phyloP scores from a whole-genome alignment of 2,888 invertebrate species.

The Caenorhabditis sp. region DNA sequence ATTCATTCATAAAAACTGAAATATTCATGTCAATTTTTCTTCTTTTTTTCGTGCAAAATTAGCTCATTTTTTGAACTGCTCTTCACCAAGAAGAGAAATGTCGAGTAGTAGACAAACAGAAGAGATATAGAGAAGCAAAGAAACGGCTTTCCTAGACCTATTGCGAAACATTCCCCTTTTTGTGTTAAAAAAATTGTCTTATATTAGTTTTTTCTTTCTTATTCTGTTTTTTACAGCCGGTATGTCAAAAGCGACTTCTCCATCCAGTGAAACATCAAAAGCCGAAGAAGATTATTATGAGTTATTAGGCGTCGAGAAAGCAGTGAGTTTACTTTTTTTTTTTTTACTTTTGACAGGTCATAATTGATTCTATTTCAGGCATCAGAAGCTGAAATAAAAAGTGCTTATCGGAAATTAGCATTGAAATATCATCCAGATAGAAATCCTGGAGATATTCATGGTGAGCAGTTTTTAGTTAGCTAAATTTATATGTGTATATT shows the following conservation, averaged over 20 bases:
- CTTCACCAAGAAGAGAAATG: background rate
- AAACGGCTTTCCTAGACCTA: background rate
- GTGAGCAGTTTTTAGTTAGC: constrained; percentile 26
- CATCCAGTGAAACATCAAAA: constrained; percentile 11
- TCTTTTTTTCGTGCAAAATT: background rate
- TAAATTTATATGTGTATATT: too few species aligned
- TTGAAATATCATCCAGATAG: constrained; percentile 67
- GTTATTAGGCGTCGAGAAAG: constrained; percentile 67
- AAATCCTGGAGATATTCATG: constrained; percentile 66
- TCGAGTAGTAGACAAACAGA: background rate
- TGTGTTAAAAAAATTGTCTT: background rate
- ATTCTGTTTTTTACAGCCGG: constrained; percentile 6
- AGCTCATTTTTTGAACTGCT: background rate
- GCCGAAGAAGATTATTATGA: constrained; percentile 66
- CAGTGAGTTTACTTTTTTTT: constrained; percentile 6
- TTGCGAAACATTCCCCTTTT: background rate
- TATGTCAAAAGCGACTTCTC: constrained; percentile 28
- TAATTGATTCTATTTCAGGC: constrained; percentile 33
- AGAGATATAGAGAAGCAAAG: background rate
- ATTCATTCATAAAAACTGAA: too few species aligned
- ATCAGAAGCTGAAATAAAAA: constrained; percentile 69
- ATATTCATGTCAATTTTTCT: too few species aligned
- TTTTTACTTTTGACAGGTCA: background rate
- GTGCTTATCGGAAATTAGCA: constrained; percentile 70
- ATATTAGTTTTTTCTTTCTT: background rate